phyloP scores from a whole-genome alignment of 2,888 invertebrate species.

The Argynnis bischoffii region DNA sequence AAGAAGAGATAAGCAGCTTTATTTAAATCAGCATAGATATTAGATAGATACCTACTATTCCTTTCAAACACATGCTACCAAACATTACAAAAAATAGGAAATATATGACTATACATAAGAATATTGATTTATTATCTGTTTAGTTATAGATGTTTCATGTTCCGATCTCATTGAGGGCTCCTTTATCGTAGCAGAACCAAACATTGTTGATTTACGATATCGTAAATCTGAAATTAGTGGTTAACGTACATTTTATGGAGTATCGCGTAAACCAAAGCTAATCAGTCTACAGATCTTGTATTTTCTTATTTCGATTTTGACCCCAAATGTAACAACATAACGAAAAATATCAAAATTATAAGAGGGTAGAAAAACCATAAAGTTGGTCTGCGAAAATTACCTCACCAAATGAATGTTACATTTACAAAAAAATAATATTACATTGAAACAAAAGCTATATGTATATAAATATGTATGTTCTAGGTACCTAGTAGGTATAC shows the following conservation, averaged over 20 bases:
- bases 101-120: constrained; percentile 7
- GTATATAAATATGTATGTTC: background rate
- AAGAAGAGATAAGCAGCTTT: no score
- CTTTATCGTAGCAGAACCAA: constrained; percentile 58
- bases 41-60: background rate
- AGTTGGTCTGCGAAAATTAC: background rate
- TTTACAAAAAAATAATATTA: background rate
- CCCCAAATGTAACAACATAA: constrained; percentile 41
- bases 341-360: background rate
- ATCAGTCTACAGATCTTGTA: constrained; percentile 58
- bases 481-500: background rate
- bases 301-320: constrained; percentile 49
- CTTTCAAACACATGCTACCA: background rate
- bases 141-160: constrained; percentile 24
- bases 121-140: constrained; percentile 24
- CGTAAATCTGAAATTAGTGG: constrained; percentile 73
- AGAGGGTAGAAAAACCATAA: no score
- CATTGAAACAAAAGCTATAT: no score
- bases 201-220: constrained; percentile 64
- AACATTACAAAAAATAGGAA: constrained; percentile 3
- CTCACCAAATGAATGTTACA: background rate
- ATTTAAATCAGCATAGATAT: background rate
- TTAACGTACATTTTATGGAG: constrained; percentile 60
- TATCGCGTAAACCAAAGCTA: constrained; percentile 64
- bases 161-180: constrained; percentile 30